Evolutionary conservation across 2,888 invertebrate species (phyloP).

Genomic region (Brachynemurus nebulosus): DNA sequence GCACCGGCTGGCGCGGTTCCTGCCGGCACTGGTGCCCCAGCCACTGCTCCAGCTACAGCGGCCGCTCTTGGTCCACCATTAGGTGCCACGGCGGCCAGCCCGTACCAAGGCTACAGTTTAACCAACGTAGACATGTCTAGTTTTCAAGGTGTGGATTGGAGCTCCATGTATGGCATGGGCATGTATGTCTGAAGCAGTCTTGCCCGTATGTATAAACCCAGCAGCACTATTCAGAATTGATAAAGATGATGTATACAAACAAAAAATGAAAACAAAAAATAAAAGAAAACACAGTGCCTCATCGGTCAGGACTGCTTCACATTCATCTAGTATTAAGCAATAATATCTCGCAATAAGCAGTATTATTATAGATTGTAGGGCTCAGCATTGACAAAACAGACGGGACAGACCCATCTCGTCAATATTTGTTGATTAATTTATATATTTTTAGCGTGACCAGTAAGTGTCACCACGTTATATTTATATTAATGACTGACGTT

Average conservation of each 20-base stretch:
- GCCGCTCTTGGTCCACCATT: slow-evolving; percentile 44
- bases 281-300: background rate
- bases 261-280: background rate
- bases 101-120: slow-evolving; percentile 64
- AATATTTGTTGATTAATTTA: background rate
- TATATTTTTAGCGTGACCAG: slow-evolving; percentile 1
- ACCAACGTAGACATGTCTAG: slow-evolving; percentile 86
- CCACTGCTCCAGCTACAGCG: slow-evolving; percentile 35
- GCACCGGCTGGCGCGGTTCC: slow-evolving; percentile 36
- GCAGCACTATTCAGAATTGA: background rate
- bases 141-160: slow-evolving; percentile 86
- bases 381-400: background rate
- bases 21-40: slow-evolving; percentile 34
- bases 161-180: slow-evolving; percentile 82
- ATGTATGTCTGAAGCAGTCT: slow-evolving; percentile 63
- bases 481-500: slow-evolving; percentile 1
- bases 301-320: slow-evolving; percentile 17
- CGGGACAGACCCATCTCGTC: background rate
- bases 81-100: slow-evolving; percentile 52
- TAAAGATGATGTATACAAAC: background rate
- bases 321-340: slow-evolving; percentile 34
- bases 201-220: background rate
- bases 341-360: slow-evolving; percentile 38
- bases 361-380: slow-evolving; percentile 25
- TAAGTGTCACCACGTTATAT: background rate